Evolutionary conservation across 1,140 invertebrate genomes (phyloP).

Genomic region (Drosophila equinoxialis): DNA sequence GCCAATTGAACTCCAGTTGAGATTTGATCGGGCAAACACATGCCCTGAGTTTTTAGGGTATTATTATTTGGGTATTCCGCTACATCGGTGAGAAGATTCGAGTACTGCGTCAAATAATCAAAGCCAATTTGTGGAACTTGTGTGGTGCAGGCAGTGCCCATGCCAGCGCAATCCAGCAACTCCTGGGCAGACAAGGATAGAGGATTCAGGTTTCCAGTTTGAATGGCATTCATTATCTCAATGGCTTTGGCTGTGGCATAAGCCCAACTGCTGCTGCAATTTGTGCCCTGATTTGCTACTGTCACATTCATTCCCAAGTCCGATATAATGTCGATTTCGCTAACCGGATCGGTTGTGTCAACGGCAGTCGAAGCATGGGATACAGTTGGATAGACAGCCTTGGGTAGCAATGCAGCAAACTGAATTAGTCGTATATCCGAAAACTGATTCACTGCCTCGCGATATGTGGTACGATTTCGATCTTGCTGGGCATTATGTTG

Average conservation of each 20-base stretch:
- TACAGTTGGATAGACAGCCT: conserved; percentile 36
- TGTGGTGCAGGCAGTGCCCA: conserved; percentile 78
- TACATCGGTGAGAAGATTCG: conserved; percentile 83
- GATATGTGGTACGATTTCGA: conserved; percentile 49
- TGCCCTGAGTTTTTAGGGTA: conserved; percentile 82
- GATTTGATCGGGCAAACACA: conserved; percentile 85
- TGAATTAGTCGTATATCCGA: conserved; percentile 68
- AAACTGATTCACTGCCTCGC: conserved; percentile 66
- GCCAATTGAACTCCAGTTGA: conserved; percentile 31
- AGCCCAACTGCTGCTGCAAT: conserved; percentile 87
- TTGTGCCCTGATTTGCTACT: conserved; percentile 85
- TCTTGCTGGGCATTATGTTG: conserved; percentile 57
- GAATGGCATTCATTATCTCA: conserved; percentile 82
- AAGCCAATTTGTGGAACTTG: conserved; percentile 86
- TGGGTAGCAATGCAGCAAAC: conserved; percentile 82
- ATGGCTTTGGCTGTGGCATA: conserved; percentile 85
- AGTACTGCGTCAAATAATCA: conserved; percentile 84
- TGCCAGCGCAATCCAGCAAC: conserved; percentile 83
- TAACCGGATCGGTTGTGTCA: background rate
- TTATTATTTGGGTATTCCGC: background rate
- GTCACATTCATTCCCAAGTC: conserved; percentile 83
- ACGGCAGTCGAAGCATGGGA: conserved; percentile 25
- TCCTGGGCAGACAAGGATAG: conserved; percentile 84
- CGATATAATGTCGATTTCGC: conserved; percentile 42
- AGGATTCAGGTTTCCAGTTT: no score